Percentiles rank a stretch among this genome's conserved stretches.
Evolutionary conservation across 2,888 invertebrate genomes (phyloP).

Genomic region (Eustalomyia histrio): DNA sequence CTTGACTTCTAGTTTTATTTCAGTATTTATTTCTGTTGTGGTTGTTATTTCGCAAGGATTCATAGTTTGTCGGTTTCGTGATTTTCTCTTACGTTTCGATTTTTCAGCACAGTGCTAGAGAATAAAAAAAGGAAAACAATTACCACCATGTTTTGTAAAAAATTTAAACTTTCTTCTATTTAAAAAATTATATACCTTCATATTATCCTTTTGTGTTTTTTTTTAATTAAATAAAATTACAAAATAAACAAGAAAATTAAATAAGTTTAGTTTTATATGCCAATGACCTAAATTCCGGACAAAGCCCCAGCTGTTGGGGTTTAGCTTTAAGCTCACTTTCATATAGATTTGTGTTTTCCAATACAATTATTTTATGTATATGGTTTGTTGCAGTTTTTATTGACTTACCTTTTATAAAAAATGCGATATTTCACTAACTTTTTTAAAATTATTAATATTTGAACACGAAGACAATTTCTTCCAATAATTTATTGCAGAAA

Average conservation of each 20-base stretch:
- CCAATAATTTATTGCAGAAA: conserved; percentile 19
- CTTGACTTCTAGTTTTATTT: conserved; percentile 61
- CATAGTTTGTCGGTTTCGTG: conserved; percentile 40
- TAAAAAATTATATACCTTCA: conserved; percentile 50
- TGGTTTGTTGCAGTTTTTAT: not conserved
- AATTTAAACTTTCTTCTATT: not conserved
- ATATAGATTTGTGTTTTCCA: not conserved
- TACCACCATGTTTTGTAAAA: not conserved
- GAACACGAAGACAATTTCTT: conserved; percentile 59
- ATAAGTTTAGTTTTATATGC: not conserved
- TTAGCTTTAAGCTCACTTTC: not conserved
- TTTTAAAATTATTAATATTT: conserved; percentile 41
- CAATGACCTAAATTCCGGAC: not conserved
- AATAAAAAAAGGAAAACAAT: conserved; percentile 1
- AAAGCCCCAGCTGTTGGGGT: not conserved
- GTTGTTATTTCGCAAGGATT: conserved; percentile 52
- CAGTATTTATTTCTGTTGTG: conserved; percentile 61
- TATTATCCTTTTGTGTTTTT: conserved; percentile 33
- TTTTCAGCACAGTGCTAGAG: conserved; percentile 45
- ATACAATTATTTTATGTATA: not conserved
- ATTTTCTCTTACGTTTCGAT: conserved; percentile 32
- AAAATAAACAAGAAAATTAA: conserved; percentile 18
- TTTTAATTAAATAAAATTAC: conserved; percentile 1
- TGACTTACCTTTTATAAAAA: conserved; percentile 50
- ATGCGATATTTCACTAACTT: conserved; percentile 12